Percentiles rank a stretch among this genome's conserved stretches.
phyloP scores from a whole-genome alignment of 2,797 vertebrate genomes.

The Ciconia nigra region DNA sequence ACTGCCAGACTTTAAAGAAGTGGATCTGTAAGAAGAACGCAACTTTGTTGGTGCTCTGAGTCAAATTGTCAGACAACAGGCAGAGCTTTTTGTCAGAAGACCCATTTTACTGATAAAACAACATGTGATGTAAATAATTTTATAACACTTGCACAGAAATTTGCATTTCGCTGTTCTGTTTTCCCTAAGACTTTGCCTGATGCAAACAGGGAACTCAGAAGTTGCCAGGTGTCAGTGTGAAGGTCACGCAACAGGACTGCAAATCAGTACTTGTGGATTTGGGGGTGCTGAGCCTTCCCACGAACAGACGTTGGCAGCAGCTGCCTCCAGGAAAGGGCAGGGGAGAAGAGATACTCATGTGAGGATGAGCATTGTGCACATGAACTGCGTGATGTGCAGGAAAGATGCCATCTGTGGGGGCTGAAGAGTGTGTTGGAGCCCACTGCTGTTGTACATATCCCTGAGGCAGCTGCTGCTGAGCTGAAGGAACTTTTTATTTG shows the following conservation, averaged over 20 bases:
- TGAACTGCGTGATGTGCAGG: not conserved
- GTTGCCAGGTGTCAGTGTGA: not conserved
- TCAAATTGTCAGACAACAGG: not conserved
- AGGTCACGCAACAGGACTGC: not conserved
- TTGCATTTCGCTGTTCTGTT: not conserved
- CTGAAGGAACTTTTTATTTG: not conserved
- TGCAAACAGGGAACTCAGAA: not conserved
- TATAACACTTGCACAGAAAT: not conserved
- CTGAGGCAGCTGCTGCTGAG: not conserved
- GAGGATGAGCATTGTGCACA: not conserved
- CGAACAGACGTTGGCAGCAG: not conserved
- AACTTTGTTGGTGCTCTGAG: constrained; percentile 19
- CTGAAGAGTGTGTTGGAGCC: not conserved
- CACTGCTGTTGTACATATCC: not conserved
- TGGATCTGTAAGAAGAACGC: constrained; percentile 55
- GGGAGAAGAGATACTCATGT: not conserved
- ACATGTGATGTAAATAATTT: not conserved
- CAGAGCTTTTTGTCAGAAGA: not conserved
- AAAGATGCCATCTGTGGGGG: not conserved
- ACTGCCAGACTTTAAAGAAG: constrained; percentile 34
- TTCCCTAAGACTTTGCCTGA: not conserved
- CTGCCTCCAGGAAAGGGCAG: not conserved
- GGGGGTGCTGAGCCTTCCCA: not conserved
- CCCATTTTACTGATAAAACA: not conserved
- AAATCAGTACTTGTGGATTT: not conserved